These are phyloP conservation scores for Armadillidium nasatum DNA, from an alignment of 1,140 invertebrate genomes.

Conservation along the genomic window DNA sequence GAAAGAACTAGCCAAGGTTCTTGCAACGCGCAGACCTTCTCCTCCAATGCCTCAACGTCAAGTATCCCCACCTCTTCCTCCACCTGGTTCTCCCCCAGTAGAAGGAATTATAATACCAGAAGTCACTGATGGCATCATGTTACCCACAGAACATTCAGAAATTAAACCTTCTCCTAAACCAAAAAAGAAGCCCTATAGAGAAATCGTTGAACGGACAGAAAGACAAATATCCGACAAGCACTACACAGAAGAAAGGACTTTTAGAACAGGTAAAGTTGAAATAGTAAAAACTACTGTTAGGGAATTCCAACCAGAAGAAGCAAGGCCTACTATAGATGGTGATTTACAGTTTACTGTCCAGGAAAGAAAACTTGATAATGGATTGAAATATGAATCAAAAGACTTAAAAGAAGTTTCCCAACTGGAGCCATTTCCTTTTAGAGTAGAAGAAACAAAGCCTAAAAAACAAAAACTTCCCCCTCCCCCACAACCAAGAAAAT, in stretches of 20 bases:
- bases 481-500: constrained; percentile 60
- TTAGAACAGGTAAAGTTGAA: constrained; percentile 35
- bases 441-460: constrained; percentile 20
- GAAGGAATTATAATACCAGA: constrained; percentile 33
- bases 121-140: constrained; percentile 29
- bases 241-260: constrained; percentile 28
- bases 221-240: constrained; percentile 30
- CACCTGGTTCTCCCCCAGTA: constrained; percentile 34
- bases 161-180: constrained; percentile 29
- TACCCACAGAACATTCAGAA: constrained; percentile 22
- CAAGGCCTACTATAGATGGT: background rate
- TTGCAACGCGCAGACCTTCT: background rate
- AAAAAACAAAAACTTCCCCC: constrained; percentile 47
- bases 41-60: constrained; percentile 27
- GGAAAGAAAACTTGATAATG: background rate
- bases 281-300: constrained; percentile 31
- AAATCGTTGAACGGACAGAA: constrained; percentile 34
- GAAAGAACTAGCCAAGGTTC: constrained; percentile 19
- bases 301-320: constrained; percentile 28
- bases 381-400: background rate
- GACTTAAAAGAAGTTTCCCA: constrained; percentile 23
- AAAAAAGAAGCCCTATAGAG: constrained; percentile 32
- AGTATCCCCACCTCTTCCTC: constrained; percentile 30
- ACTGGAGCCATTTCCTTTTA: constrained; percentile 51
- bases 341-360: background rate